A percentile compares a stretch with the other conserved stretches of the same genome.
Conservation (phyloP, 2,797 vertebrate species). For the Falco cherrug region DNA sequence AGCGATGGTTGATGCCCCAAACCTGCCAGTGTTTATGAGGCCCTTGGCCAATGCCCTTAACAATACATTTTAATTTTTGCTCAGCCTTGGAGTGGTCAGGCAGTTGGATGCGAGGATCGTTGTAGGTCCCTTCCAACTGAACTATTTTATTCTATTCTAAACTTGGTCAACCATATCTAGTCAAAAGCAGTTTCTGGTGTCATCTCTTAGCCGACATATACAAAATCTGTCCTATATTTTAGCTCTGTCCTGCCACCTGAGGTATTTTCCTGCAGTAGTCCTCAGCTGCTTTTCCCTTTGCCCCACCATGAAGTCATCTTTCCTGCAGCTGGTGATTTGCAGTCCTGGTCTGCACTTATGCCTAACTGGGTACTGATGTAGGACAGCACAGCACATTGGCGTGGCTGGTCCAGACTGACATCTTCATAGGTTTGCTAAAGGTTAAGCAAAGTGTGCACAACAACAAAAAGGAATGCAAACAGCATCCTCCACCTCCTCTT, state of each 20-base stretch:
- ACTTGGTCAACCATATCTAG: background rate
- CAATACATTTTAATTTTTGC: background rate
- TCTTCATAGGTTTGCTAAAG: background rate
- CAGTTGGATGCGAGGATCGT: background rate
- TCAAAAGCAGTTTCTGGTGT: background rate
- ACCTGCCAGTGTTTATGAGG: background rate
- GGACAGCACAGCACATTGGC: too few species aligned
- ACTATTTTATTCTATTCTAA: background rate
- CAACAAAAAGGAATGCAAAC: background rate
- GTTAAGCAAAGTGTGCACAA: background rate
- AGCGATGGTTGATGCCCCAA: background rate
- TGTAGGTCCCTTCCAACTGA: background rate
- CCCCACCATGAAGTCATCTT: background rate
- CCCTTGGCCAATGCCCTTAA: background rate
- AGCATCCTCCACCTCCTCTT: background rate
- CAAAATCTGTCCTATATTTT: background rate
- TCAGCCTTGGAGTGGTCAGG: background rate
- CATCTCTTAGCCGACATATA: background rate
- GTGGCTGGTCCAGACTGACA: background rate
- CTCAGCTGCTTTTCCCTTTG: background rate
- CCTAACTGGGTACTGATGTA: background rate
- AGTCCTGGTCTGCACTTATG: background rate
- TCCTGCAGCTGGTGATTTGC: background rate
- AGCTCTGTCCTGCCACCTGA: background rate
- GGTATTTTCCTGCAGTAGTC: background rate